Base-by-base conservation (phyloP, 2,797 vertebrate species). In the Triplophysa bombifrons region DNA sequence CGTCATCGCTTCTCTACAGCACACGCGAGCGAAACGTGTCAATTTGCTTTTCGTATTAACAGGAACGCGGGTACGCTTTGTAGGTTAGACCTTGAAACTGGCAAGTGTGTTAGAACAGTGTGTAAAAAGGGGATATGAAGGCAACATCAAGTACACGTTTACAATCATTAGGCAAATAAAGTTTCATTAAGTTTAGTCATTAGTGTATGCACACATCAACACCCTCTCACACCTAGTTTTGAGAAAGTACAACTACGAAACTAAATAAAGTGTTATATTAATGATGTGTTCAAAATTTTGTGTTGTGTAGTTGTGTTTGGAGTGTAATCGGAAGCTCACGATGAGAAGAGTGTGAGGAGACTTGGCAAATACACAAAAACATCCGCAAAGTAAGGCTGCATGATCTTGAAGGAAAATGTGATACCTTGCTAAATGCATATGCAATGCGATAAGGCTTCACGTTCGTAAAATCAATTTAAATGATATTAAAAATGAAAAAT, bases 1-100 rank as follows among this genome's bases (percentile, higher is more conserved):
- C 72, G 17, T 82, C 70, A 86, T 84, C 56, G 50, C 20, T 67
- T 75, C 50, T 63, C 68, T 63, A 20, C 14, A 10, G 60, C 66
- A 74, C 22, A 73, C 53, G 19, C 78, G 20, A 58, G 17, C 16
- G 19, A 58, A 14, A 55, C n/a, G 19, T n/a, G 53, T 55, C 53
- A 19, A 55, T 20, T 20, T 20, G 9, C 8, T 55, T 55, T 20
- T 20, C 7, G n/a, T 55, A 10, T 20, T 55, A 55, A 20, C 53
- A 20, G 8, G 19, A 19, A 19, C 17, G 50, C 17, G 50, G 50
- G 48, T n/a, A n/a, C 17, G 8, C 4, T n/a, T 53, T 53, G 19
- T 51, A 46, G 44, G 12, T 50, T 16, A 19, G n/a, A 58, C 8
- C 55, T 10, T 58, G 55, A n/a, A 64, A 64, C 17, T n/a, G 30